Base-by-base conservation (phyloP, 2,113 vertebrate species). In the Indicator maculatus region DNA sequence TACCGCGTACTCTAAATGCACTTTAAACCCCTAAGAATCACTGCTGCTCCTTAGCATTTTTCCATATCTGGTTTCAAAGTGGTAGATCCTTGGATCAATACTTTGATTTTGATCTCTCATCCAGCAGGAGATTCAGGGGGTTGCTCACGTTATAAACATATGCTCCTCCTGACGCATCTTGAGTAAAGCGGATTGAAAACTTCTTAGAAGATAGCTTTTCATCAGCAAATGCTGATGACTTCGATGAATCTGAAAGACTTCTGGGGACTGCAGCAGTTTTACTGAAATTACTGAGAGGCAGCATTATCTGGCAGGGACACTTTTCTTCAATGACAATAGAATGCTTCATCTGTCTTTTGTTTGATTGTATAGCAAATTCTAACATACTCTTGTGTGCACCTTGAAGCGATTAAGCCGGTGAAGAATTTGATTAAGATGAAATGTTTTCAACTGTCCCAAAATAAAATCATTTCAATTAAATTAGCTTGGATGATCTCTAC, bases 181-280 rank as follows among this genome's bases (percentile, higher is more conserved):
- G 59, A 90, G 83, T 55, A 56, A 81, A 80, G 73, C 6, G 5
- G 59, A 39, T 70, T 64, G 83, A 20, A 72, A 61, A 63, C 80
- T 86, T 92, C 86, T 93, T 18, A 78, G 61, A 76, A 81, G 85
- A 56, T 19, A 36, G 61, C n/a, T 94, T 91, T 94, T 93, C 76
- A 65, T 93, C 81, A 75, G 61, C 5, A 6, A 86, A 11, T 3
- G 47, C 73, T 38, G 85, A 16, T 38, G 85, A 16, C 55, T 55
- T 16, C 13, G 85, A 71, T 78, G 72, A 64, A 88, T 88, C 78
- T 50, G 63, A 81, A 88, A 65, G 65, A 65, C 79, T 95, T 93
- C 59, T 79, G 74, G 69, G 63, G 83, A 59, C 66, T 44, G 3
- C 55, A 90, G 73, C 33, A 64, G 28, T 90, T 90, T 78, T 77